A percentile compares a stretch with the other conserved stretches of the same genome.
These are phyloP conservation scores for Acanthosepion lycidas DNA, from an alignment of 2,888 invertebrate species.

Conservation along the genomic window DNA sequence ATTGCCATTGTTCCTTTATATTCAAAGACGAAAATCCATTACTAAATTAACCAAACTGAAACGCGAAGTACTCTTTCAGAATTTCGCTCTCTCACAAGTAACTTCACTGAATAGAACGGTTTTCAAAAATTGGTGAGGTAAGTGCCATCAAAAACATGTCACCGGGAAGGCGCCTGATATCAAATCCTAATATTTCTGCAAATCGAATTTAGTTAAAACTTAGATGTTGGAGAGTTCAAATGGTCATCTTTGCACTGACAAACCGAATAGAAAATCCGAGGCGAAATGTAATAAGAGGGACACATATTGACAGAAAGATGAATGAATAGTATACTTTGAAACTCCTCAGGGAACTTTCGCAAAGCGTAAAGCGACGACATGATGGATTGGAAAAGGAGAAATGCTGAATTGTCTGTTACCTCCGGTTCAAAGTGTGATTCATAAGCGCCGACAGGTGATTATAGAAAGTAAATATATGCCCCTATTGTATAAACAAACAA, in stretches of 20 bases:
- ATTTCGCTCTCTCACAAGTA: too few species aligned
- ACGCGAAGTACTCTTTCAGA: too few species aligned
- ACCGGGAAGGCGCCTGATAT: neutral
- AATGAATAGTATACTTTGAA: neutral
- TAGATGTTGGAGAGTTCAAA: neutral
- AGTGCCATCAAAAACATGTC: too few species aligned
- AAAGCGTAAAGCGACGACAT: neutral
- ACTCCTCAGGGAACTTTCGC: neutral
- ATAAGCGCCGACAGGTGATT: neutral
- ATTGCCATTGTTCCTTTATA: too few species aligned
- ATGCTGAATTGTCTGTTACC: conserved; percentile 4
- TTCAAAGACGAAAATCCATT: too few species aligned
- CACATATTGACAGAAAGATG: conserved; percentile 4
- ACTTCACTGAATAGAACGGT: too few species aligned
- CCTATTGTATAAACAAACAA: neutral
- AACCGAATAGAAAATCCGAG: neutral
- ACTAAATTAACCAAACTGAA: too few species aligned
- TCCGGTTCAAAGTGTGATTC: neutral
- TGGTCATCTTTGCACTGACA: neutral
- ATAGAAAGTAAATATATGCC: neutral
- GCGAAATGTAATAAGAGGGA: neutral
- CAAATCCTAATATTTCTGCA: neutral
- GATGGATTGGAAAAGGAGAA: neutral
- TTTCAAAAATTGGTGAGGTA: too few species aligned
- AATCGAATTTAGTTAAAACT: neutral